Percentiles rank a stretch among this genome's conserved stretches.
These are phyloP conservation scores for Catostylus mosaicus DNA, from an alignment of 30 jellyfish, hydroid and myxozoan species.

Conservation along the genomic window DNA sequence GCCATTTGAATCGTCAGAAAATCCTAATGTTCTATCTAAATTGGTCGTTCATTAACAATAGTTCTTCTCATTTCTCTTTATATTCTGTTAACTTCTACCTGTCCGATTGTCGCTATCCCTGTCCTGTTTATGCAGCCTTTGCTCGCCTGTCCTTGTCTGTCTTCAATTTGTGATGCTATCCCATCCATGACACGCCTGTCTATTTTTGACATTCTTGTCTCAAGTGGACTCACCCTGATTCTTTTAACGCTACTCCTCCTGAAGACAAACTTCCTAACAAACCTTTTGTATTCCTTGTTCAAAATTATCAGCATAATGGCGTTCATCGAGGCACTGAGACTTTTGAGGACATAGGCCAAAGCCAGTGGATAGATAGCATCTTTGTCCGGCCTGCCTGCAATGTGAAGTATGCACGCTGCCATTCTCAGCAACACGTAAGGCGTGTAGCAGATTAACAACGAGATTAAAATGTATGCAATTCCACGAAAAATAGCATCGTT, in stretches of 20 bases:
- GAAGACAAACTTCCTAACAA: neutral
- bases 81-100: no score
- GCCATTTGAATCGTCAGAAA: no score
- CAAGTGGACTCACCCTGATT: neutral
- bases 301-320: constrained; percentile 7
- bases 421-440: constrained; percentile 3
- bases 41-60: no score
- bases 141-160: no score
- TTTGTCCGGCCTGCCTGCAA: constrained; percentile 2
- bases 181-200: no score
- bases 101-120: no score
- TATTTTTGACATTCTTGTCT: no score
- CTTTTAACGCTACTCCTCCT: neutral
- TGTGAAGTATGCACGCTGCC: constrained; percentile 6
- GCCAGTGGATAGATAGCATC: neutral
- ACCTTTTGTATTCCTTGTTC: constrained; percentile 14
- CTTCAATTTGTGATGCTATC: no score
- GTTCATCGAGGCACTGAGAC: constrained; percentile 6
- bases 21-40: no score
- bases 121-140: no score
- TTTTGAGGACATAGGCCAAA: constrained; percentile 15
- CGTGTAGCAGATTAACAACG: constrained; percentile 4
- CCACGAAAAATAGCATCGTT: constrained; percentile 7
- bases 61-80: no score
- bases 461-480: neutral